Percentiles rank a stretch among this genome's conserved stretches.
These are phyloP conservation scores for Epizoanthus fatuus DNA, from an alignment of 92 coral and sea anemone genomes.

Conservation along the genomic window DNA sequence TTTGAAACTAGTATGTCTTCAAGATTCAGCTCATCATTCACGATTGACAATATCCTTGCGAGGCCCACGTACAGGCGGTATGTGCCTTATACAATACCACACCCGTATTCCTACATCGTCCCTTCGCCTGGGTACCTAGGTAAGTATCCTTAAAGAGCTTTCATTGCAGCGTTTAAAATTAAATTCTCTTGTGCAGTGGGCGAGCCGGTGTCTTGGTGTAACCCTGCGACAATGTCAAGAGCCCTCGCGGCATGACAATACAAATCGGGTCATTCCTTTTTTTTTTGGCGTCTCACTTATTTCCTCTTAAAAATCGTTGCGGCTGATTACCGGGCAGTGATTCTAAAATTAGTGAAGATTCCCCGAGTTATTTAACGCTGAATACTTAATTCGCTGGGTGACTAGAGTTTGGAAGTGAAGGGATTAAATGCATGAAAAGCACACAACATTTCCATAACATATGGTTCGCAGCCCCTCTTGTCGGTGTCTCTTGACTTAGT, in stretches of 20 bases:
- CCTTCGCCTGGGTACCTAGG: slow-evolving; percentile 90
- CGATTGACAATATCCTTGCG: slow-evolving; percentile 97
- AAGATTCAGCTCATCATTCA: slow-evolving; percentile 91
- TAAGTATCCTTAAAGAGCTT: slow-evolving; percentile 40
- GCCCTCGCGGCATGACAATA: not conserved
- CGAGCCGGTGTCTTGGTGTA: not conserved
- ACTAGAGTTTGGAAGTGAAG: not conserved
- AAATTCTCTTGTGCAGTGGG: not conserved
- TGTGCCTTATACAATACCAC: slow-evolving; percentile 80
- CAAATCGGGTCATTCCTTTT: not conserved
- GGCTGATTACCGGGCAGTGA: not conserved
- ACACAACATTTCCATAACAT: slow-evolving; percentile 12
- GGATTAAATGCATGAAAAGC: not conserved
- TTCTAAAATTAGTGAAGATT: slow-evolving; percentile 8
- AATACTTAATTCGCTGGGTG: slow-evolving; percentile 9
- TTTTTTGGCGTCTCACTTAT: slow-evolving; percentile 18
- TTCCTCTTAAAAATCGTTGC: not conserved
- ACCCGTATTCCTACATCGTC: slow-evolving; percentile 86
- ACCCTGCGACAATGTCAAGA: not conserved
- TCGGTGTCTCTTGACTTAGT: slow-evolving; percentile 29
- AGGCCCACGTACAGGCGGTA: slow-evolving; percentile 93
- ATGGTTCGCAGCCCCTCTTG: slow-evolving; percentile 29
- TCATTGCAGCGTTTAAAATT: not conserved
- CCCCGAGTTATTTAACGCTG: not conserved
- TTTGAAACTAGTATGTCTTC: slow-evolving; percentile 69